Base-by-base conservation (phyloP, 2,113 vertebrate genomes). In the Trematocara variabile region DNA sequence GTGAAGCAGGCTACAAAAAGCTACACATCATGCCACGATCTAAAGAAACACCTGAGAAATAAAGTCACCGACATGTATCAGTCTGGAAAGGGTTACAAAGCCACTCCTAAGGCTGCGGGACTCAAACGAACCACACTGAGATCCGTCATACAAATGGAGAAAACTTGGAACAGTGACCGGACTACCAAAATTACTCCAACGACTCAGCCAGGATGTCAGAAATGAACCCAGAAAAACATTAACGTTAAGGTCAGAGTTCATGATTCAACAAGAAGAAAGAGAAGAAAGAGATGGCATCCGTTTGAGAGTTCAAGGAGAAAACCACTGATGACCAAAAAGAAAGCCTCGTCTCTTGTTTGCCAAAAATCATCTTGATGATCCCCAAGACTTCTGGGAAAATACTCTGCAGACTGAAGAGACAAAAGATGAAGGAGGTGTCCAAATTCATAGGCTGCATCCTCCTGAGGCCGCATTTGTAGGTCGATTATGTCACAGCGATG, bases 321-420 rank as follows among this genome's bases (percentile, higher is more conserved):
- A 60, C 56, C 8, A 0, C 14, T 0, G 28, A 33, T 60, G 56
- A 33, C 8, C 56, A 18, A 6, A 33, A 60, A 0, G 56, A 60
- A 34, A 60, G 2, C 0, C 56, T 60, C 8, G 0, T 33, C 56
- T 60, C 56, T 33, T 18, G 1, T 33, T 60, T 60, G 0, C 14
- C 28, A 58, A 60, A 60, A 60, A 33, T 33, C 56, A 33, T 6
- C 28, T 34, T 60, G 56, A 60, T 18, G 14, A 4, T 58, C 14
- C 14, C 28, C 56, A 60, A 33, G 28, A 60, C 56, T 60, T 60
- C 56, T 60, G 28, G 56, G 5, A 58, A 56, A 58, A 33, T 60
- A 18, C 56, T 60, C 1, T 2, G 8, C 14, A 33, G 28, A 60
- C 28, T 0, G 28, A 60, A 16, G 56, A 18, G 56, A 18, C 14